Conservation (phyloP, 2,888 invertebrate genomes). For the Trachelus tabidus region DNA sequence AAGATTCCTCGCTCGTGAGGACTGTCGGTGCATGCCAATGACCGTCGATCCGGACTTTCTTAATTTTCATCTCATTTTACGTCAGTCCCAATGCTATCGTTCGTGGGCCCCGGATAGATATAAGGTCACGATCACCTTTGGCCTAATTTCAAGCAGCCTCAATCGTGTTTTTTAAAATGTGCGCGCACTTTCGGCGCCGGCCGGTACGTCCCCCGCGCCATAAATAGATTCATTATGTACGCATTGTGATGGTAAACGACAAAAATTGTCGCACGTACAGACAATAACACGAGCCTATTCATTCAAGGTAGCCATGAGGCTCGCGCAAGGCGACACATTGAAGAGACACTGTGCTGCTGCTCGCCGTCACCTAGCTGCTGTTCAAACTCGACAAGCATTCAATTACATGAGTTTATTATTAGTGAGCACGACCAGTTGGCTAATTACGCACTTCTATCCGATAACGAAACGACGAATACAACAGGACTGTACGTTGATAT, state of each 20-base stretch:
- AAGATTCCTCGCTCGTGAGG: not conserved
- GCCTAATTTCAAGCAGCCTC: not conserved
- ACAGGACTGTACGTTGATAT: slow-evolving; percentile 43
- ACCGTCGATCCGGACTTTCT: not conserved
- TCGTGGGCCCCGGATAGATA: not conserved
- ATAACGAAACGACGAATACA: slow-evolving; percentile 27
- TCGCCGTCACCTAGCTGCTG: not conserved
- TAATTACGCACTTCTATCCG: slow-evolving; percentile 34
- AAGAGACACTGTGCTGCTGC: not conserved
- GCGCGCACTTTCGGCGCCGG: not conserved
- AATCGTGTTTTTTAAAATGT: not conserved
- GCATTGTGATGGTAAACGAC: slow-evolving; percentile 18
- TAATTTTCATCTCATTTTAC: not conserved
- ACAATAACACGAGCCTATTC: slow-evolving; percentile 30
- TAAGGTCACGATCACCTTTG: not conserved
- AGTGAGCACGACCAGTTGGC: slow-evolving; percentile 35
- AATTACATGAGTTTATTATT: slow-evolving; percentile 53
- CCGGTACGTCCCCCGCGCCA: not conserved
- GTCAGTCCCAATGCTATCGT: not conserved
- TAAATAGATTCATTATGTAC: slow-evolving; percentile 1
- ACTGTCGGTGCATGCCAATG: slow-evolving; percentile 1
- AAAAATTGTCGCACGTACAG: slow-evolving; percentile 26
- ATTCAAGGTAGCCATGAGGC: slow-evolving; percentile 27
- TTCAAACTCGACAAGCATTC: slow-evolving; percentile 30
- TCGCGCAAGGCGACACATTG: not conserved